A percentile compares a stretch with the other conserved stretches of the same genome.
phyloP scores from a whole-genome alignment of 2,888 invertebrate genomes.

The Lasioglossum pauxillum region DNA sequence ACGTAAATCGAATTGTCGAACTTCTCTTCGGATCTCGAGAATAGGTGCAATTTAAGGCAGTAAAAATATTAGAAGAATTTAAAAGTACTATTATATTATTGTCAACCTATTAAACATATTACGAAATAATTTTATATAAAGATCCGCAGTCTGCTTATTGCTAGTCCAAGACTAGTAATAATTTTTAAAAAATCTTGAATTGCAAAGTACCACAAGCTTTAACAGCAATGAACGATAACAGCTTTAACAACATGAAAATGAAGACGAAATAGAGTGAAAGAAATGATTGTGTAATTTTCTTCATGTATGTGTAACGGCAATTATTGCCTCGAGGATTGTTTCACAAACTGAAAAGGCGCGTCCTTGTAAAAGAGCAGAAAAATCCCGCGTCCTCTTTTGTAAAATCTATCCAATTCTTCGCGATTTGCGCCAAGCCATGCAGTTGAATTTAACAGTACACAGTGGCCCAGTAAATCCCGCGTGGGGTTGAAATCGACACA shows the following conservation, averaged over 20 bases:
- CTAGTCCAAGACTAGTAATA: too few relatives aligned
- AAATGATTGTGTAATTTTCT: neutral
- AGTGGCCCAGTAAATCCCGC: constrained; percentile 43
- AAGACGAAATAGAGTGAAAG: too few relatives aligned
- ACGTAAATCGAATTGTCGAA: neutral
- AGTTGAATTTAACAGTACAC: constrained; percentile 43
- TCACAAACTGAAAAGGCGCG: neutral
- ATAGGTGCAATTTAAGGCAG: too few relatives aligned
- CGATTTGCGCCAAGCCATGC: constrained; percentile 10
- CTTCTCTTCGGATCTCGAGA: too few relatives aligned
- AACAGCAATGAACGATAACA: too few relatives aligned
- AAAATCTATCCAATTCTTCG: neutral
- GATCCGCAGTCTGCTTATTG: neutral
- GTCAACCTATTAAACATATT: too few relatives aligned
- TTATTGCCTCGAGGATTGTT: neutral
- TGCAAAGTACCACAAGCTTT: neutral
- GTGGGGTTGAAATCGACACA: constrained; percentile 49
- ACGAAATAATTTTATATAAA: too few relatives aligned
- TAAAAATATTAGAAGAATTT: too few relatives aligned
- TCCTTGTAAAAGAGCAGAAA: neutral
- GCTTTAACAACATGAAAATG: neutral
- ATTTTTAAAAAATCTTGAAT: too few relatives aligned
- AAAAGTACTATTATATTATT: too few relatives aligned
- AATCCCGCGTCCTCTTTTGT: neutral
- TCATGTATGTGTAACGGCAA: neutral